A percentile compares a stretch with the other conserved stretches of the same genome.
These are phyloP conservation scores for Lutjanus campechanus DNA, from an alignment of 2,797 vertebrate species.

Conservation along the genomic window DNA sequence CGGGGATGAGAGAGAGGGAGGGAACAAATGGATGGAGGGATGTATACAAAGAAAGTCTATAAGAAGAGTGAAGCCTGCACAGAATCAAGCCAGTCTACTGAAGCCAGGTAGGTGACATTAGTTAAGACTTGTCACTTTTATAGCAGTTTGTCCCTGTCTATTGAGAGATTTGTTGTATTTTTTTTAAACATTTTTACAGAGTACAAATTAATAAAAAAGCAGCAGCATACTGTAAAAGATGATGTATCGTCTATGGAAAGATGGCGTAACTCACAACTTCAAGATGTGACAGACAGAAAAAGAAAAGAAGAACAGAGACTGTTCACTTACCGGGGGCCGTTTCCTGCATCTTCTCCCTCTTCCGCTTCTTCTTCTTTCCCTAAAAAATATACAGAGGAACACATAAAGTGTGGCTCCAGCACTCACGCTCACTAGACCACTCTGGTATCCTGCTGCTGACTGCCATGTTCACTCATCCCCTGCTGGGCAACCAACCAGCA, in stretches of 20 bases:
- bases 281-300: constrained; percentile 35
- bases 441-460: constrained; percentile 81
- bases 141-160: not conserved
- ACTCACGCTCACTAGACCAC: constrained; percentile 88
- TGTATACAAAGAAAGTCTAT: constrained; percentile 24
- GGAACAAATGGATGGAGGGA: constrained; percentile 58
- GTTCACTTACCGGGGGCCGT: constrained; percentile 90
- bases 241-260: constrained; percentile 2
- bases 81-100: constrained; percentile 35
- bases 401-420: constrained; percentile 88
- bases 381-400: constrained; percentile 89
- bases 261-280: constrained; percentile 37
- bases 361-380: constrained; percentile 99
- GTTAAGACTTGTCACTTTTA: constrained; percentile 7
- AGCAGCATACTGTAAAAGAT: constrained; percentile 6
- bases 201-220: constrained; percentile 7
- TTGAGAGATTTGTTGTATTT: constrained; percentile 10
- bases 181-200: constrained; percentile 22
- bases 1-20: constrained; percentile 55
- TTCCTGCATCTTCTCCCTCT: constrained; percentile 99
- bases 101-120: constrained; percentile 21
- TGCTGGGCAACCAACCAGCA: constrained; percentile 80
- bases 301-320: not conserved
- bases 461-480: constrained; percentile 87
- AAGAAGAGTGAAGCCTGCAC: constrained; percentile 18